phyloP scores from a whole-genome alignment of 2,797 vertebrate genomes.

The Chanos chanos region DNA sequence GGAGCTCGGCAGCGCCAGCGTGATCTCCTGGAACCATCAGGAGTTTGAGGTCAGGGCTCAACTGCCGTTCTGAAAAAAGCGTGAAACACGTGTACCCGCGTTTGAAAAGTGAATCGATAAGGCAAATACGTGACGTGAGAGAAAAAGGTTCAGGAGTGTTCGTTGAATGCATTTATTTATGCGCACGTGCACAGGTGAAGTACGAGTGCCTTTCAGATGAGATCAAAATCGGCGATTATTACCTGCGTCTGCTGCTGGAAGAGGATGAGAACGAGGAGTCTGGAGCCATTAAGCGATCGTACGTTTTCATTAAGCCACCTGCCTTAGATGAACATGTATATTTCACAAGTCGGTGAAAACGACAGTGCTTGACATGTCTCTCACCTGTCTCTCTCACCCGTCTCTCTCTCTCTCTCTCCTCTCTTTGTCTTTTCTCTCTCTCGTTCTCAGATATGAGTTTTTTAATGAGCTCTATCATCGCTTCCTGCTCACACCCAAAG shows the following conservation, averaged over 20 bases:
- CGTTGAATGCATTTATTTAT: neutral
- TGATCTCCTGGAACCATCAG: slow-evolving; percentile 99
- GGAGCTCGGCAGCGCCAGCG: slow-evolving; percentile 88
- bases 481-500: slow-evolving; percentile 97
- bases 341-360: neutral
- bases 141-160: too few relatives aligned
- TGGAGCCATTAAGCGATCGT: slow-evolving; percentile 97
- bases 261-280: slow-evolving; percentile 94
- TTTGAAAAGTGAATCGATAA: neutral
- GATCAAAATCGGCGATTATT: slow-evolving; percentile 98
- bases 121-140: neutral
- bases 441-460: slow-evolving; percentile 85
- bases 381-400: too few relatives aligned
- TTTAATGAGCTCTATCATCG: slow-evolving; percentile 99
- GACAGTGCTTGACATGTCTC: too few relatives aligned
- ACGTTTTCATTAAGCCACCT: slow-evolving; percentile 37
- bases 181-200: slow-evolving; percentile 78
- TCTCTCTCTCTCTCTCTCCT: neutral
- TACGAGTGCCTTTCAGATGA: slow-evolving; percentile 98
- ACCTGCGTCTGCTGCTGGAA: slow-evolving; percentile 90
- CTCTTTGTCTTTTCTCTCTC: slow-evolving; percentile 4
- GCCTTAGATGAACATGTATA: neutral
- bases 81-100: neutral
- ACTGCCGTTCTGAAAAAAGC: neutral
- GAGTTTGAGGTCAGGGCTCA: slow-evolving; percentile 85